Evolutionary conservation across 1,140 invertebrate species (phyloP).

Genomic region (Gonioctena quinquepunctata): DNA sequence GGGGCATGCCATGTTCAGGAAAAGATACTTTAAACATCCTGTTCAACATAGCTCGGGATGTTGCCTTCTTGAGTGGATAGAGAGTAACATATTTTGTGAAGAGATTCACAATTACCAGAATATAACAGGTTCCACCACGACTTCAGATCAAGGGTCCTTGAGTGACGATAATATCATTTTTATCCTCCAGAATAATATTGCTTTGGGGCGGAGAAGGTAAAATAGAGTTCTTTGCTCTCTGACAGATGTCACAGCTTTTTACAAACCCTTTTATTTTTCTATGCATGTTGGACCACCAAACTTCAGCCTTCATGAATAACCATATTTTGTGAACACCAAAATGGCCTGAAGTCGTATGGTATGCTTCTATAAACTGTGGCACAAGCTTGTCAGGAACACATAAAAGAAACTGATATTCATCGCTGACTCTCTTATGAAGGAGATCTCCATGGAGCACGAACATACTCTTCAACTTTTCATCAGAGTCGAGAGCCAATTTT

Average conservation of each 20-base stretch:
- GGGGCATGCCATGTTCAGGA: not conserved
- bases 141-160: conserved; percentile 6
- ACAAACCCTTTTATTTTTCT: not conserved
- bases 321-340: conserved; percentile 8
- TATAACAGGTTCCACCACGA: conserved; percentile 5
- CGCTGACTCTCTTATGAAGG: no score
- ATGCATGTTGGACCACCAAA: not conserved
- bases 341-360: conserved; percentile 13
- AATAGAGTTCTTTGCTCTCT: not conserved
- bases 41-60: not conserved
- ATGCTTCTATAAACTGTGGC: not conserved
- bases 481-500: no score
- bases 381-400: conserved; percentile 10
- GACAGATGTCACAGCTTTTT: not conserved
- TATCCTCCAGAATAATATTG: not conserved
- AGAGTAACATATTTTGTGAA: conserved; percentile 14
- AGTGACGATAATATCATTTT: conserved; percentile 6
- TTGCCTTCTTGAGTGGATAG: conserved; percentile 20
- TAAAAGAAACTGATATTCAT: not conserved
- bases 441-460: no score
- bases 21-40: conserved; percentile 11
- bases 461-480: no score
- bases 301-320: not conserved
- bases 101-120: not conserved
- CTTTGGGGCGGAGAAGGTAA: not conserved